Evolutionary conservation across 2,113 vertebrate species (phyloP).

Genomic region (Piaya cayana): DNA sequence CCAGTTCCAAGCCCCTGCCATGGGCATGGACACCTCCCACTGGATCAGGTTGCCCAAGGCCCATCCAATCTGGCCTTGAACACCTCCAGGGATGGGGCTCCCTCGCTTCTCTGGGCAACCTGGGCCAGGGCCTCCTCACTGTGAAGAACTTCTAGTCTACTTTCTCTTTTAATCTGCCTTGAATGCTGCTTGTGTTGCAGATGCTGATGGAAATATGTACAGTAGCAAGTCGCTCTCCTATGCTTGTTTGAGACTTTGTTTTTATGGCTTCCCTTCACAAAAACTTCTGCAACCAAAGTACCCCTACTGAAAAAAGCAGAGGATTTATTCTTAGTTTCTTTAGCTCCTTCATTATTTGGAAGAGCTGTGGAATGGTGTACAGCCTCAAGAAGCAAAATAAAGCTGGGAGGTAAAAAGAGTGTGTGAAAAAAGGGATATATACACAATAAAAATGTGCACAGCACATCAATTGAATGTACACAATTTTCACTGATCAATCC

Average conservation of each 20-base stretch:
- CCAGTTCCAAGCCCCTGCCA: too few relatives aligned
- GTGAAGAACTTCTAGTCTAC: too few relatives aligned
- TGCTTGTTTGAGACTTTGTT: neutral
- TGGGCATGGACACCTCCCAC: too few relatives aligned
- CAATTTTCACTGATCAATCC: neutral
- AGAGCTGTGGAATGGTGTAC: neutral
- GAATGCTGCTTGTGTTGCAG: neutral
- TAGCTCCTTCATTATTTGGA: neutral
- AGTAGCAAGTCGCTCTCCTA: neutral
- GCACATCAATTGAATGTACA: neutral
- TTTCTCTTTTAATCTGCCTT: neutral
- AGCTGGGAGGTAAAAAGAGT: neutral
- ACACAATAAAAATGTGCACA: neutral
- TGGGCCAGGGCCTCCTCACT: too few relatives aligned
- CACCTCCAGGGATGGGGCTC: too few relatives aligned
- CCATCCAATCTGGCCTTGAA: too few relatives aligned
- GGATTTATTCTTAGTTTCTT: neutral
- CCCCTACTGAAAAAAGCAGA: neutral
- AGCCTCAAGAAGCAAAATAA: neutral
- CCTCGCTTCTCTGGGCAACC: too few relatives aligned
- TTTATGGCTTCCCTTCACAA: neutral
- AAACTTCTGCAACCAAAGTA: neutral
- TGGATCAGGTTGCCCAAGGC: too few relatives aligned
- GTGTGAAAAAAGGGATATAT: neutral
- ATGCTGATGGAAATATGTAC: neutral